Evolutionary conservation across 2,888 invertebrate species (phyloP).

Genomic region (Phyto melanocephala): DNA sequence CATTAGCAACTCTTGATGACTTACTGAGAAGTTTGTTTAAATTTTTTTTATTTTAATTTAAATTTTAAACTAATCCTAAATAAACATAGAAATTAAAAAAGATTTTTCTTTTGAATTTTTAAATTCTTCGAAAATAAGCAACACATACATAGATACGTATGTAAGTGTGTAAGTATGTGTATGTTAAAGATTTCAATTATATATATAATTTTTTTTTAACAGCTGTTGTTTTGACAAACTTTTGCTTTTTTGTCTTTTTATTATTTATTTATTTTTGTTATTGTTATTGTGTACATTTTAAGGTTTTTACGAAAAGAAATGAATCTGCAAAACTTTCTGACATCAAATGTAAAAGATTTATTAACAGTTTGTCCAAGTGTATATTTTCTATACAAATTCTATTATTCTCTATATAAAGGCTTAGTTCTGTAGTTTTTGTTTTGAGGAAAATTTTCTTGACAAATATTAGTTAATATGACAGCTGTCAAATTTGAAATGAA

Average conservation of each 20-base stretch:
- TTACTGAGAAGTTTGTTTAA: slow-evolving; percentile 13
- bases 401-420: neutral
- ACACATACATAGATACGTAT: no score
- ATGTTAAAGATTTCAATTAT: slow-evolving; percentile 11
- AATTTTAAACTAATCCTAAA: slow-evolving; percentile 43
- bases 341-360: slow-evolving; percentile 56
- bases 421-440: slow-evolving; percentile 40
- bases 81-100: slow-evolving; percentile 11
- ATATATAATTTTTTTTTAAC: no score
- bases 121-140: slow-evolving; percentile 5
- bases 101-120: slow-evolving; percentile 16
- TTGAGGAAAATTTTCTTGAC: slow-evolving; percentile 26
- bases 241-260: neutral
- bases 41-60: neutral
- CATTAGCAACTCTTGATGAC: slow-evolving; percentile 21
- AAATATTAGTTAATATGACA: slow-evolving; percentile 62
- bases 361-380: slow-evolving; percentile 45
- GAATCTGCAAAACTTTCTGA: slow-evolving; percentile 58
- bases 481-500: slow-evolving; percentile 57
- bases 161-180: no score
- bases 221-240: slow-evolving; percentile 41
- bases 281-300: slow-evolving; percentile 6
- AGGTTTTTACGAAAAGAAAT: slow-evolving; percentile 37
- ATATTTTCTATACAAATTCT: neutral
- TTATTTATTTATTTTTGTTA: neutral